Conservation (phyloP, 2,797 vertebrate genomes). For the Platalea minor region DNA sequence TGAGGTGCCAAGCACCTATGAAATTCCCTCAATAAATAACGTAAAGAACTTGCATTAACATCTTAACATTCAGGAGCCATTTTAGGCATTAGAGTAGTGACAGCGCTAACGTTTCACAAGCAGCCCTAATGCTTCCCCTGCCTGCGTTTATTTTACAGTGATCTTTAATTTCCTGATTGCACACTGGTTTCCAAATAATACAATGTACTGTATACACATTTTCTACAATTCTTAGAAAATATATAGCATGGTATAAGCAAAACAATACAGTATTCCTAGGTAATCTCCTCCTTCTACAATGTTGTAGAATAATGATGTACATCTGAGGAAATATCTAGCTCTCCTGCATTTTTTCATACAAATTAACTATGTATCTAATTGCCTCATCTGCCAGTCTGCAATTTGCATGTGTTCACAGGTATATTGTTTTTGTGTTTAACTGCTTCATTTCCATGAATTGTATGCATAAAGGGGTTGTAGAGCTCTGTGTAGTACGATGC, state of each 20-base stretch:
- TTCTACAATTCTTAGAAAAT: not conserved
- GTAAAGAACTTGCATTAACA: not conserved
- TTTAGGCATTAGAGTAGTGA: not conserved
- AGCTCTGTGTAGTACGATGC: not conserved
- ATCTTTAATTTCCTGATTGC: not conserved
- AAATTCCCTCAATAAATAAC: not conserved
- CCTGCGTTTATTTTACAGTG: not conserved
- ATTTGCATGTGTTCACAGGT: constrained; percentile 24
- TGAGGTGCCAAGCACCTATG: not conserved
- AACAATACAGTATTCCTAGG: not conserved
- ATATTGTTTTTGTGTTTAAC: constrained; percentile 46
- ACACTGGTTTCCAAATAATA: not conserved
- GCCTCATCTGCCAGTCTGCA: constrained; percentile 27
- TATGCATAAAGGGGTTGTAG: not conserved
- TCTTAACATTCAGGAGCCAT: not conserved
- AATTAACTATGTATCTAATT: constrained; percentile 30
- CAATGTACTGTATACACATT: not conserved
- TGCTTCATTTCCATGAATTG: constrained; percentile 46
- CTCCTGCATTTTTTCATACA: not conserved
- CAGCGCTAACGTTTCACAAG: not conserved
- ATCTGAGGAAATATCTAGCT: not conserved
- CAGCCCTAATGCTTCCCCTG: not conserved
- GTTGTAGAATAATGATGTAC: not conserved
- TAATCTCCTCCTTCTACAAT: not conserved
- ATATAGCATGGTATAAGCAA: not conserved